phyloP scores from a whole-genome alignment of 2,888 invertebrate genomes.

The Flexamia atlantica region DNA sequence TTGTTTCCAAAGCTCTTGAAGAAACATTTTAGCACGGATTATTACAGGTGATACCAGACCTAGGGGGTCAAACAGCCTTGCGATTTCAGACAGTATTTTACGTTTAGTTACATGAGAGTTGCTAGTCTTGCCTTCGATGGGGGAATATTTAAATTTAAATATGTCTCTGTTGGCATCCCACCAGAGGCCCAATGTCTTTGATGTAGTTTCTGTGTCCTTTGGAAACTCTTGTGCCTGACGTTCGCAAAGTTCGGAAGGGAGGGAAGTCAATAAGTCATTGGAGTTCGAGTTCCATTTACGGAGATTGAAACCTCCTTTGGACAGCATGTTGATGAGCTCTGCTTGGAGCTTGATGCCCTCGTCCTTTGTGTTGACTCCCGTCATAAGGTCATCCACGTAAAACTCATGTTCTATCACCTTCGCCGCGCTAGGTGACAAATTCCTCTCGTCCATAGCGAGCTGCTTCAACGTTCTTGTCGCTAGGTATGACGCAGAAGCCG shows the following conservation, averaged over 20 bases:
- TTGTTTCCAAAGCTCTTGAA: background rate
- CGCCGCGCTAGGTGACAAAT: background rate
- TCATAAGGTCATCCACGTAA: constrained; percentile 36
- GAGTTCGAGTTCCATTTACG: too few relatives aligned
- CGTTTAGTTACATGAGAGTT: background rate
- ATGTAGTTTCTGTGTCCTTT: background rate
- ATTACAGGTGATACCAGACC: background rate
- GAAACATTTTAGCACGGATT: background rate
- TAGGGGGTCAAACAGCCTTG: background rate
- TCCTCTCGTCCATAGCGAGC: background rate
- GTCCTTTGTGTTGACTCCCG: constrained; percentile 7
- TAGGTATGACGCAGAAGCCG: constrained; percentile 65
- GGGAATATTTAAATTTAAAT: constrained; percentile 21
- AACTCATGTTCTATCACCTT: background rate
- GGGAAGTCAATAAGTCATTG: too few relatives aligned
- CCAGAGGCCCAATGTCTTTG: constrained; percentile 33
- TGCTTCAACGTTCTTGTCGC: constrained; percentile 58
- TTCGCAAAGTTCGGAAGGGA: background rate
- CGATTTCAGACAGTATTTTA: background rate
- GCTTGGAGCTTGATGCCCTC: background rate
- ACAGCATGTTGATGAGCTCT: background rate
- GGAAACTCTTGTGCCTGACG: background rate
- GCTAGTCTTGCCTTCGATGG: background rate
- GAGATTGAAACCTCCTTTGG: background rate
- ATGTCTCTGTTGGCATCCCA: constrained; percentile 22